Evolutionary conservation across 2,888 invertebrate species (phyloP), one percentile per base, ranked within the genome.

Genomic region (Pyrgus malvae): DNA sequence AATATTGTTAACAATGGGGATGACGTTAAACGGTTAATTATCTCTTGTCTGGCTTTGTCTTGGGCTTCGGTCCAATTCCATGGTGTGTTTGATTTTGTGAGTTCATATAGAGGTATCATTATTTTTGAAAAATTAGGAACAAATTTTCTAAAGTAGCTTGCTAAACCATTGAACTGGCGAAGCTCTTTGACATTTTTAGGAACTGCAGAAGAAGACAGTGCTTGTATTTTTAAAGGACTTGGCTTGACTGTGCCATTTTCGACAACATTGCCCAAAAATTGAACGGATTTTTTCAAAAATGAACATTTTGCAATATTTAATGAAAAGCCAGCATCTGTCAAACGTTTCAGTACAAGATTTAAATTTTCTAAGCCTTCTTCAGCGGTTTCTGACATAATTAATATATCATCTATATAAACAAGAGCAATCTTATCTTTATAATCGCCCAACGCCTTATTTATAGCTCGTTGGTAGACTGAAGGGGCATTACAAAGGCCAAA

Each of bases 401-500:
- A 35, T 0, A 66, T 60, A 17, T 65, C 65, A 41, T 68, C 63
- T 48, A 65, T 60, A 14, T 66, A 66, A 7, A 56, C 59, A 1
- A 63, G 19, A 2, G 56, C 56, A 8, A 55, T 17, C 16, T 31
- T 50, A 27, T 65, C 57, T 5, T 58, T 59, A 1, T 62, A 19
- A 8, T 38, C 33, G 5, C 42, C 48, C n/a, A 66, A 37, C 0
- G 64, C 63, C 2, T 38, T 56, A 27, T 53, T 61, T 7, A 66
- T 65, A 21, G 51, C 49, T 1, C 65, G 51, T 41, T 64, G 64
- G 19, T 63, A n/a, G 58, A n/a, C n/a, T n/a, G n/a, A n/a, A n/a
- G n/a, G n/a, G n/a, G n/a, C n/a, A n/a, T n/a, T n/a, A n/a, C n/a
- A 31, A 0, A 66, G 42, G 5, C 64, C 65, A 48, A 64, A 66